phyloP scores from a whole-genome alignment of 2,888 invertebrate species.

The Nymphalis urticae region DNA sequence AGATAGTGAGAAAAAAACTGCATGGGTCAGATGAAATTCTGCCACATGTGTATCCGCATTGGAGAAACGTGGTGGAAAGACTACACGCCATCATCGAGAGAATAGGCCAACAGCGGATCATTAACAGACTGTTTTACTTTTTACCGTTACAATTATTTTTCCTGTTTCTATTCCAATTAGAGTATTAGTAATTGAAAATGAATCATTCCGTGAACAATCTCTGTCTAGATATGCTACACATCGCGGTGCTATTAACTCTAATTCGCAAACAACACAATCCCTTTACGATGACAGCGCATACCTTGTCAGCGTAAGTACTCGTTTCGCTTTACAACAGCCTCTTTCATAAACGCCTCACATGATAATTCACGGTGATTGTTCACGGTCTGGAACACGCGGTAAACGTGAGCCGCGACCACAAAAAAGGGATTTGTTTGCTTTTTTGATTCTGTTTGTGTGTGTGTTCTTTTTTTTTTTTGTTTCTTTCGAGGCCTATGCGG shows the following conservation, averaged over 20 bases:
- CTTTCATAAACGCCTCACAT: conserved; percentile 74
- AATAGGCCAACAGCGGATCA: no score
- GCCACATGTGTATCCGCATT: no score
- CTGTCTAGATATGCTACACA: conserved; percentile 1
- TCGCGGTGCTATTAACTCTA: conserved; percentile 41
- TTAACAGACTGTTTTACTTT: no score
- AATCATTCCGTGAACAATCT: conserved; percentile 1
- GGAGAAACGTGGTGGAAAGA: no score
- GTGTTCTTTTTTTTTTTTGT: no score
- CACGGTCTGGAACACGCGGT: conserved; percentile 75
- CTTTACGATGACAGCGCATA: conserved; percentile 61
- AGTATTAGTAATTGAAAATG: background rate
- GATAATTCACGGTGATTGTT: conserved; percentile 77
- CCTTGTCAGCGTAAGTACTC: conserved; percentile 59
- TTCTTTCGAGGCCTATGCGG: conserved; percentile 62
- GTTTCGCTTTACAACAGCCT: conserved; percentile 71
- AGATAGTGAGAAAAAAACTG: no score
- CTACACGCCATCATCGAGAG: no score
- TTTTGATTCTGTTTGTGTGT: conserved; percentile 62
- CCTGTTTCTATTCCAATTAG: background rate
- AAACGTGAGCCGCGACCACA: conserved; percentile 78
- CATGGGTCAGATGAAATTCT: no score
- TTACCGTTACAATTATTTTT: background rate
- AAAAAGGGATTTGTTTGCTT: conserved; percentile 63
- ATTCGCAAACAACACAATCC: conserved; percentile 66